Conservation (phyloP, 2,113 vertebrate species). For the Tyto alba region DNA sequence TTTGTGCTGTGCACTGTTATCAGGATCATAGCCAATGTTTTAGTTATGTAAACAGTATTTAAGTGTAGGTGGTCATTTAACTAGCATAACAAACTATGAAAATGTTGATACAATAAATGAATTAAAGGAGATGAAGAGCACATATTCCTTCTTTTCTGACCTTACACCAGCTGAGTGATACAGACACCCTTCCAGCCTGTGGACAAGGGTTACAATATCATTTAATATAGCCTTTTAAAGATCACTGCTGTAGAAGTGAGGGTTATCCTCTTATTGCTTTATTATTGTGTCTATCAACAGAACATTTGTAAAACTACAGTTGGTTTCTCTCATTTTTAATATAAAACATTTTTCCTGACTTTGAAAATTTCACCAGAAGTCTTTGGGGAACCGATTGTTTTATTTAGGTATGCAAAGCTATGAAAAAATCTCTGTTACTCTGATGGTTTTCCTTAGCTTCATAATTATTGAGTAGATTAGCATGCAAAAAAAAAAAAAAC, state of each 20-base stretch:
- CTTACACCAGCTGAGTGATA: not conserved
- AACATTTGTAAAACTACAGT: not conserved
- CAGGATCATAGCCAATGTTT: not conserved
- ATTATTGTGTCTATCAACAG: not conserved
- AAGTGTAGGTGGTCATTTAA: not conserved
- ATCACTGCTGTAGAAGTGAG: not conserved
- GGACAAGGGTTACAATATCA: not conserved
- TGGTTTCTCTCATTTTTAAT: not conserved
- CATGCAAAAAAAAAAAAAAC: not conserved
- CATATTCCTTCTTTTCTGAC: not conserved
- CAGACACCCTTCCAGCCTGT: not conserved
- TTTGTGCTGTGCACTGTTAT: not conserved
- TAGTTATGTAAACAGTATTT: not conserved
- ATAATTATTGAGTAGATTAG: not conserved
- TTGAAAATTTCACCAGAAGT: not conserved
- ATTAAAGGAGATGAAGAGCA: not conserved
- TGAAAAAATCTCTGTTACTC: not conserved
- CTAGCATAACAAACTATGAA: not conserved
- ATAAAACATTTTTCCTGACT: not conserved
- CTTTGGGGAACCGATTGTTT: not conserved
- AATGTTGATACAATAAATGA: not conserved
- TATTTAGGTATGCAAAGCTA: not conserved
- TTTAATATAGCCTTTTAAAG: not conserved
- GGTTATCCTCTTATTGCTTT: not conserved
- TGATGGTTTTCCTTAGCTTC: not conserved